Percentiles rank a stretch among this genome's conserved stretches.
Evolutionary conservation across 1,140 invertebrate species (phyloP).

Genomic region (Procambarus virginalis): DNA sequence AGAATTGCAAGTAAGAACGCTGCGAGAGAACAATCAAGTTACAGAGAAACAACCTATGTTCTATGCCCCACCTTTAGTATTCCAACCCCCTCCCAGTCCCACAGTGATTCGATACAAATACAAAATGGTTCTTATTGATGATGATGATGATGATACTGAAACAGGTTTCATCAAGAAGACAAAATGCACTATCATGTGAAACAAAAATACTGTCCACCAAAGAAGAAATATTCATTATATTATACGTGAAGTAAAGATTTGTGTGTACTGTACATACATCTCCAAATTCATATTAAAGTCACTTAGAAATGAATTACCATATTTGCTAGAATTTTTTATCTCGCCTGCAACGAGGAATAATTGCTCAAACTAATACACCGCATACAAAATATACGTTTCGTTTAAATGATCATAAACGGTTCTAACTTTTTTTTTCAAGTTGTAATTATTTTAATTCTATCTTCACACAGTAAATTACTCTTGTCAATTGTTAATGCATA

Average conservation of each 20-base stretch:
- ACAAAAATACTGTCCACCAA: not conserved
- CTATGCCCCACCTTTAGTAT: not conserved
- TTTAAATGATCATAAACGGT: too few relatives aligned
- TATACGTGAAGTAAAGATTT: not conserved
- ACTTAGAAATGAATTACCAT: not conserved
- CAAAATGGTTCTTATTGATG: constrained; percentile 37
- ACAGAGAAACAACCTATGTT: not conserved
- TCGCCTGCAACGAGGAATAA: not conserved
- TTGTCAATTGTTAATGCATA: too few relatives aligned
- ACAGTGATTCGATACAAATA: constrained; percentile 39
- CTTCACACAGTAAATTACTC: too few relatives aligned
- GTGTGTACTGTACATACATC: not conserved
- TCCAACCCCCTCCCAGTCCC: constrained; percentile 43
- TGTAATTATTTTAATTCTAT: too few relatives aligned
- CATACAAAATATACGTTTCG: too few relatives aligned
- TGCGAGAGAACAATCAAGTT: not conserved
- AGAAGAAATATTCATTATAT: too few relatives aligned
- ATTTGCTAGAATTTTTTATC: not conserved
- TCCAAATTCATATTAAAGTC: not conserved
- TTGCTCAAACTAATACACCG: not conserved
- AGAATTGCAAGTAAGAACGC: not conserved
- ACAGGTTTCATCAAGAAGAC: constrained; percentile 32
- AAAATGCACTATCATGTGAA: constrained; percentile 53
- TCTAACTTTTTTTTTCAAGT: too few relatives aligned
- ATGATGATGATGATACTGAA: not conserved